phyloP scores from a whole-genome alignment of 2,113 vertebrate species.

The Semicossyphus pulcher region DNA sequence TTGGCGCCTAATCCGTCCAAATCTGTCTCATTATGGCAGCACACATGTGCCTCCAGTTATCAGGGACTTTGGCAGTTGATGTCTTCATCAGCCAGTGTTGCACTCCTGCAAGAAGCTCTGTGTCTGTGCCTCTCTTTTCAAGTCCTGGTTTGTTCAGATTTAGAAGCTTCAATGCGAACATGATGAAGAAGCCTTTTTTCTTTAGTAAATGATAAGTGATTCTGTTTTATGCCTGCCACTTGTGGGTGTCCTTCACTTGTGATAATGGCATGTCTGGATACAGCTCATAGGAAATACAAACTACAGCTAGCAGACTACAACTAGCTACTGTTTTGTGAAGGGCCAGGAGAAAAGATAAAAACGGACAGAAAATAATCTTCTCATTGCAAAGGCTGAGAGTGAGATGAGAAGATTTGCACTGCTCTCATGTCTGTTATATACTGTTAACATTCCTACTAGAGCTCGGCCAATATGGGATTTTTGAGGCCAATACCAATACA shows the following conservation, averaged over 20 bases:
- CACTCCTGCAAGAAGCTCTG: constrained; percentile 5
- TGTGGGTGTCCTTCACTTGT: neutral
- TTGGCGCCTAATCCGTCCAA: constrained; percentile 77
- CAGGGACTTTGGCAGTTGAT: constrained; percentile 39
- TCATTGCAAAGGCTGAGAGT: too few species aligned
- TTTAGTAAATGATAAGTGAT: neutral
- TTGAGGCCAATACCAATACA: too few species aligned
- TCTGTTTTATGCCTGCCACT: neutral
- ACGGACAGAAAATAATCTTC: neutral
- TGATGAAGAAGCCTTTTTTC: neutral
- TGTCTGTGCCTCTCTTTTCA: neutral
- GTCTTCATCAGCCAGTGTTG: constrained; percentile 35
- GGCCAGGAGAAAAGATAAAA: neutral
- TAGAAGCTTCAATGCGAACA: neutral
- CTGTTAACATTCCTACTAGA: too few species aligned
- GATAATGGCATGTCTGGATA: neutral
- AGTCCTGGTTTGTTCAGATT: constrained; percentile 6
- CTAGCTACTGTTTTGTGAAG: neutral
- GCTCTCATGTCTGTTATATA: too few species aligned
- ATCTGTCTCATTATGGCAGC: constrained; percentile 75
- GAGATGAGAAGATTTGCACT: too few species aligned
- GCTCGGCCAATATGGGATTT: too few species aligned
- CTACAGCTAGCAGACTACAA: neutral
- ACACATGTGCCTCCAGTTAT: constrained; percentile 62
- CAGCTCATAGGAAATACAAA: neutral